Evolutionary conservation across 1,140 invertebrate species (phyloP).

Genomic region (Meloidogyne hapla): DNA sequence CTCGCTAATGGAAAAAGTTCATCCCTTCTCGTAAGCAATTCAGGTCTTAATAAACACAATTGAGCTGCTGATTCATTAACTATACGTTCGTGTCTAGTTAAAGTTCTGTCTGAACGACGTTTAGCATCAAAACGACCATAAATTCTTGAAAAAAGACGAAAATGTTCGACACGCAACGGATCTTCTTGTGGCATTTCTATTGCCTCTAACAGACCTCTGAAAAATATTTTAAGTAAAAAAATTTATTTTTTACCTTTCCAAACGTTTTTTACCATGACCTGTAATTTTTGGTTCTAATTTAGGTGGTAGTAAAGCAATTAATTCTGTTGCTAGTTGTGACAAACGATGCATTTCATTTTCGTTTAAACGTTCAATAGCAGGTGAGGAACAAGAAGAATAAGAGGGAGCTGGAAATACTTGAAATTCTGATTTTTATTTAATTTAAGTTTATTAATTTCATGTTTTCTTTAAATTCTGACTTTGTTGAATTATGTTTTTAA

Average conservation of each 20-base stretch:
- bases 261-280: constrained; percentile 37
- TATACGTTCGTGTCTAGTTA: constrained; percentile 91
- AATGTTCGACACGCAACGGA: constrained; percentile 72
- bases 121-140: constrained; percentile 93
- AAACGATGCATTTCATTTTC: constrained; percentile 35
- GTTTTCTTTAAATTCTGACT: not conserved
- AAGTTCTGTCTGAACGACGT: constrained; percentile 86
- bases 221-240: constrained; percentile 12
- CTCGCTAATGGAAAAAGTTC: constrained; percentile 90
- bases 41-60: constrained; percentile 83
- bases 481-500: not conserved
- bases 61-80: constrained; percentile 96
- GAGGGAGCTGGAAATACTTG: not conserved
- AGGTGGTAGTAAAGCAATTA: constrained; percentile 37
- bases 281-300: constrained; percentile 35
- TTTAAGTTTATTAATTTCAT: not conserved
- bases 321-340: constrained; percentile 29
- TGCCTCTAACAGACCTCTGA: constrained; percentile 70
- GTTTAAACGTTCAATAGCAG: constrained; percentile 16
- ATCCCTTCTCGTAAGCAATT: constrained; percentile 83
- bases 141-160: constrained; percentile 90
- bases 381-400: not conserved
- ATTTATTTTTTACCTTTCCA: constrained; percentile 22
- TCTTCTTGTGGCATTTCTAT: constrained; percentile 80
- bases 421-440: not conserved